These are phyloP conservation scores for Urocyon cinereoargenteus DNA, from an alignment of 2,797 vertebrate species.

Conservation along the genomic window DNA sequence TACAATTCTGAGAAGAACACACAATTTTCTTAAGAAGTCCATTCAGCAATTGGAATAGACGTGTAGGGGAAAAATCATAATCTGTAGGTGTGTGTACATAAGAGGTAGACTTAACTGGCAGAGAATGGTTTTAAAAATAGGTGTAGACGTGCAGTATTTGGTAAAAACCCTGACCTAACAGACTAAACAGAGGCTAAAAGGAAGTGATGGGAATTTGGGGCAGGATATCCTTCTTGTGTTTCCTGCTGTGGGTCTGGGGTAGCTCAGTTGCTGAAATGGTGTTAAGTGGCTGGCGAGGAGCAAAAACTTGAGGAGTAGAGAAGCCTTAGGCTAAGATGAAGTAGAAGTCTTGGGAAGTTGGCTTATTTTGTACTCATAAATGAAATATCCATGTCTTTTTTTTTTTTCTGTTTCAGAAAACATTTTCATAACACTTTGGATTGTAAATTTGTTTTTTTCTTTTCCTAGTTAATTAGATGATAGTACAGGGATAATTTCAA, in stretches of 20 bases:
- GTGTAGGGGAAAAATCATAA: neutral
- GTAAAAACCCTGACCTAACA: neutral
- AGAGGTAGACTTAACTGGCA: neutral
- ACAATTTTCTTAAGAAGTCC: neutral
- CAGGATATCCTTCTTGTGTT: neutral
- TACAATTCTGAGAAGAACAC: neutral
- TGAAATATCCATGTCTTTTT: neutral
- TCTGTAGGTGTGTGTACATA: neutral
- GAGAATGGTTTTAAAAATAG: neutral
- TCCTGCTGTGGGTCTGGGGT: rapidly evolving
- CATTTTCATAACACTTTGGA: neutral
- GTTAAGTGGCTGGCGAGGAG: neutral
- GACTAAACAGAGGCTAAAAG: neutral
- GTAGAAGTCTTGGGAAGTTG: neutral
- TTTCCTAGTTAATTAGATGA: conserved; percentile 53
- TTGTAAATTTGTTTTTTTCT: conserved; percentile 14
- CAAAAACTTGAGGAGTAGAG: neutral
- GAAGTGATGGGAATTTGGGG: neutral
- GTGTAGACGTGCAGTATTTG: neutral
- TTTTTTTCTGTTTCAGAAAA: conserved; percentile 58
- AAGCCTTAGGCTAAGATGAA: neutral
- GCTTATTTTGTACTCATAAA: conserved; percentile 13
- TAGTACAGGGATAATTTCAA: conserved; percentile 24
- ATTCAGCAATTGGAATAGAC: neutral
- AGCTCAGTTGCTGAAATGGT: neutral